phyloP scores from a whole-genome alignment of 2,888 invertebrate species.

The Biston stratarius region DNA sequence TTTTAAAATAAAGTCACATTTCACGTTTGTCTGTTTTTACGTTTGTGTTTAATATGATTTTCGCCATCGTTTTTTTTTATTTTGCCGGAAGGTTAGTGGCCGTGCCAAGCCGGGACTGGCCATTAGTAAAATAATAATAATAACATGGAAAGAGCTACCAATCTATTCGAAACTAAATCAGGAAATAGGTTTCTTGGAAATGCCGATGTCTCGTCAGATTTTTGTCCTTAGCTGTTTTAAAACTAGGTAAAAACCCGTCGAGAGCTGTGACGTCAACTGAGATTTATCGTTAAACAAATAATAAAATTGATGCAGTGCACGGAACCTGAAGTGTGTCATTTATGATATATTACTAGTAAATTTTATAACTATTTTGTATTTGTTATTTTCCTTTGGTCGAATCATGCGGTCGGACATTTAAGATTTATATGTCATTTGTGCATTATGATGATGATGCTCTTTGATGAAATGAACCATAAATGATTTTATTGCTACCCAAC shows the following conservation, averaged over 20 bases:
- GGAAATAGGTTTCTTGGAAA: conserved; percentile 1
- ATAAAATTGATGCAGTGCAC: background rate
- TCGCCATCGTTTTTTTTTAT: too few species aligned
- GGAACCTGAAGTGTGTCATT: conserved; percentile 17
- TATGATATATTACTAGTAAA: background rate
- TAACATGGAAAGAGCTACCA: background rate
- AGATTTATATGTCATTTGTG: background rate
- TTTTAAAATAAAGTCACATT: too few species aligned
- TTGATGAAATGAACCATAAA: background rate
- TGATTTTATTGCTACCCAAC: background rate
- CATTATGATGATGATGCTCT: background rate
- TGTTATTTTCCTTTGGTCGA: conserved; percentile 30
- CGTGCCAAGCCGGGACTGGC: too few species aligned
- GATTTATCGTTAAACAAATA: conserved; percentile 5
- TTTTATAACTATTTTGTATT: conserved; percentile 22
- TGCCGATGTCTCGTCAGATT: background rate
- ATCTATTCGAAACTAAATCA: background rate
- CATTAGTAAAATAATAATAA: too few species aligned
- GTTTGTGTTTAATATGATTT: too few species aligned
- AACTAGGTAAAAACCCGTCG: conserved; percentile 15
- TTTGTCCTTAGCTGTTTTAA: background rate
- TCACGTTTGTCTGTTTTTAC: too few species aligned
- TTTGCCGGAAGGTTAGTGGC: too few species aligned
- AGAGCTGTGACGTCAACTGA: conserved; percentile 2
- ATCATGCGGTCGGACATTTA: conserved; percentile 30